Evolutionary conservation across 2,888 invertebrate species (phyloP).

Genomic region (Agrochola circellaris): DNA sequence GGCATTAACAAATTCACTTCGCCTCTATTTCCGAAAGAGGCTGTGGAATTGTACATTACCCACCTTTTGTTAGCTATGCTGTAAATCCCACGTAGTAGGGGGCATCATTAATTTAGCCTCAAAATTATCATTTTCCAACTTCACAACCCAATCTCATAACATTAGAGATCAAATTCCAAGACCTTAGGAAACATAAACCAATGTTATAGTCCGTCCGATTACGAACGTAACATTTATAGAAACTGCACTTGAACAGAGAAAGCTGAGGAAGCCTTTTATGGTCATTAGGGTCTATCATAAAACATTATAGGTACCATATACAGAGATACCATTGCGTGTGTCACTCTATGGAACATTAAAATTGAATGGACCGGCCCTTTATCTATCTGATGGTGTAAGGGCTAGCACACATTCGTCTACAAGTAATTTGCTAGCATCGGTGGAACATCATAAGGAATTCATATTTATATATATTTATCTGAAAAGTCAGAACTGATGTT

Average conservation of each 20-base stretch:
- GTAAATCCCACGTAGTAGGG: not conserved
- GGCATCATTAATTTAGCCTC: not conserved
- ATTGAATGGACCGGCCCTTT: slow-evolving; percentile 46
- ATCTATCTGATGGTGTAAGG: slow-evolving; percentile 26
- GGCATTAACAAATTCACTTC: not conserved
- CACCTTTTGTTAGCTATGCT: not conserved
- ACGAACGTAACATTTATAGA: slow-evolving; percentile 48
- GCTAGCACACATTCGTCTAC: not conserved
- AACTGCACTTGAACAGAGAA: slow-evolving; percentile 44
- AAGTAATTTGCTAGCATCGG: not conserved
- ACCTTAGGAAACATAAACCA: slow-evolving; percentile 35
- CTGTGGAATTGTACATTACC: not conserved
- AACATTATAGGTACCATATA: slow-evolving; percentile 53
- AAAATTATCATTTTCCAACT: slow-evolving; percentile 11
- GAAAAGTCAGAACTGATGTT: not conserved
- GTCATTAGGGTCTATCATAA: slow-evolving; percentile 46
- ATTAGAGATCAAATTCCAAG: slow-evolving; percentile 13
- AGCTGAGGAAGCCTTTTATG: slow-evolving; percentile 40
- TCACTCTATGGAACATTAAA: slow-evolving; percentile 43
- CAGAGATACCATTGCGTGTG: slow-evolving; percentile 40
- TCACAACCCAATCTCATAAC: not conserved
- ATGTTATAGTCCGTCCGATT: slow-evolving; percentile 16
- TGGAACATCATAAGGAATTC: not conserved
- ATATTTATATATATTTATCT: not conserved
- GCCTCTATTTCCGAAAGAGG: not conserved